Evolutionary conservation across 2,888 invertebrate species (phyloP).

Genomic region (Stenoptilia bipunctidactyla): DNA sequence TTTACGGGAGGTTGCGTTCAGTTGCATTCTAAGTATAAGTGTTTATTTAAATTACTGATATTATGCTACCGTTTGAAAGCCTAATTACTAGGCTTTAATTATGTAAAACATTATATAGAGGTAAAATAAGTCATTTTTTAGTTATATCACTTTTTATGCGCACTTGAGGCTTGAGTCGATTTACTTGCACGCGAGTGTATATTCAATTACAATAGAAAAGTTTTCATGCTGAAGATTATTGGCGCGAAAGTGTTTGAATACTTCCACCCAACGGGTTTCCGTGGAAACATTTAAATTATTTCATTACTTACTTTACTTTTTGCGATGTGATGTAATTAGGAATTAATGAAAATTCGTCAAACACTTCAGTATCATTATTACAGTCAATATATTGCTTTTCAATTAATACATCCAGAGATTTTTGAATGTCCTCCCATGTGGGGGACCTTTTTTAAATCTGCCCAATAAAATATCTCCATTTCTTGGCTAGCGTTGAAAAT

Average conservation of each 20-base stretch:
- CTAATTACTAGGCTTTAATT: no score
- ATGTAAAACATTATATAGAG: no score
- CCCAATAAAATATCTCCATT: constrained; percentile 24
- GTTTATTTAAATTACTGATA: no score
- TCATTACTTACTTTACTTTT: constrained; percentile 23
- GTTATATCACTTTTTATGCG: no score
- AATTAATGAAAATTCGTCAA: constrained; percentile 24
- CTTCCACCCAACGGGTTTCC: constrained; percentile 24
- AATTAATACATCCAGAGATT: constrained; percentile 16
- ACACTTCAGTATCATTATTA: constrained; percentile 22
- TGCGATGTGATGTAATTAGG: constrained; percentile 19
- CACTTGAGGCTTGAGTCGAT: no score
- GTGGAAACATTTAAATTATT: constrained; percentile 21
- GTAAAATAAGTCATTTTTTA: no score
- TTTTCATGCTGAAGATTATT: constrained; percentile 15
- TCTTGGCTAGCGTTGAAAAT: no score
- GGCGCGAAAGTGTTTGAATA: constrained; percentile 17
- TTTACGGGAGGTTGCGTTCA: no score
- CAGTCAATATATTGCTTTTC: constrained; percentile 12
- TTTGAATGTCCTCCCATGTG: constrained; percentile 20
- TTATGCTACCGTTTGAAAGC: no score
- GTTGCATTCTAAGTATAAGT: no score
- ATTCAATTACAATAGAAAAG: constrained; percentile 16
- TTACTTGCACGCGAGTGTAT: no score
- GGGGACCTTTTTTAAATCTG: constrained; percentile 19